Percentiles rank a stretch among this genome's conserved stretches.
These are phyloP conservation scores for Danio choprae DNA, from an alignment of 2,797 vertebrate species.

Conservation along the genomic window DNA sequence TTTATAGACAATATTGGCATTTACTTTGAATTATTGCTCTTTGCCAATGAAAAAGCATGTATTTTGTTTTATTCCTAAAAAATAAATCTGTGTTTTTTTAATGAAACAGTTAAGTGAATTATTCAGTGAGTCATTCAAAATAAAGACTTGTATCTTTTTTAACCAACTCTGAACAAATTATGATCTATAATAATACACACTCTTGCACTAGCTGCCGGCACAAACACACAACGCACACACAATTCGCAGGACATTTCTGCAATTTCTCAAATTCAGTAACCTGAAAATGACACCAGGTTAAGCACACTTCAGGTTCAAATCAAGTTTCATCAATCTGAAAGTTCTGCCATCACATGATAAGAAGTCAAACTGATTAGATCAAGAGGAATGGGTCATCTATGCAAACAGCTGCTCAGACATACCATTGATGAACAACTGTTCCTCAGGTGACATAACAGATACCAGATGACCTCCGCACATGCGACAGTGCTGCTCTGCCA, in stretches of 20 bases:
- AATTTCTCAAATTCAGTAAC: not conserved
- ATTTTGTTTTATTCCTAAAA: not conserved
- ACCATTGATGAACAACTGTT: slow-evolving; percentile 93
- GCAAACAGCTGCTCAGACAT: slow-evolving; percentile 43
- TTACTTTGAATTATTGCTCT: not conserved
- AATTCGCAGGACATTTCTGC: not conserved
- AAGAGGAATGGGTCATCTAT: not conserved
- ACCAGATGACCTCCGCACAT: slow-evolving; percentile 85
- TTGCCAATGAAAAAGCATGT: not conserved
- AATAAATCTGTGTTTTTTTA: not conserved
- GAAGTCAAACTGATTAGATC: slow-evolving; percentile 17
- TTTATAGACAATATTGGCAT: not conserved
- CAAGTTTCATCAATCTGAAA: not conserved
- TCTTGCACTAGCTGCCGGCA: not conserved
- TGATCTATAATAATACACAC: not conserved
- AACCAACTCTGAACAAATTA: not conserved
- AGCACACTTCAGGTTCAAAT: not conserved
- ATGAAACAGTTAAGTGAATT: not conserved
- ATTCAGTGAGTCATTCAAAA: not conserved
- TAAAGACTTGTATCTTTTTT: not conserved
- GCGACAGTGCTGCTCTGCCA: slow-evolving; percentile 89
- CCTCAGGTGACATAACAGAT: slow-evolving; percentile 90
- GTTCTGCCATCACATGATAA: not conserved
- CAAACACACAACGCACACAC: too few species aligned
- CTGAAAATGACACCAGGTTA: not conserved